Evolutionary conservation across 1,140 invertebrate genomes (phyloP), one percentile per base, ranked within the genome.

Genomic region (Pseudomyrmex dendroicus): DNA sequence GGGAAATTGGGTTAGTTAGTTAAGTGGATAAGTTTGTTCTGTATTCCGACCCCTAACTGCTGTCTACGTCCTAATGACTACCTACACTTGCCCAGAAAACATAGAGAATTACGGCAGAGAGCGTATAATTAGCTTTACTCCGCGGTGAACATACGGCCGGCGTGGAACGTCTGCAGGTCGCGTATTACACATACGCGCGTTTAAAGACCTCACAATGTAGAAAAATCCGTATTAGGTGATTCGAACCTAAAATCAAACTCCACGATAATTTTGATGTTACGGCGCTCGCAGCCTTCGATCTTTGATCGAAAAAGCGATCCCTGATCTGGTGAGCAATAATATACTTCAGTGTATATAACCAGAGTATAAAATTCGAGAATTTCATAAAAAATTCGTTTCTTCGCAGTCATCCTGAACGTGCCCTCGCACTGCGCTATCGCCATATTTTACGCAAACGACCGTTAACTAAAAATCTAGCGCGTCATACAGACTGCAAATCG

Each of bases 1-100:
- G 76, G 54, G 50, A 72, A 80, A 80, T 80, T 80, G 46, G 66
- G 76, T 80, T 78, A 78, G 17, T 78, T 72, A 80, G 76, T 48
- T 59, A 59, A 80, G 76, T 59, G 66, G 54, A 72, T 44, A 59
- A 70, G 76, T 59, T 80, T 72, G 54, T 59, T 72, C 66, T 35
- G 76, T 70, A 80, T 80, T 72, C 20, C 66, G 44, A 8, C 35
- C 35, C 35, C 44, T 68, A 70, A 78, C 44, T 48, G 52, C 35
- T 54, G 76, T 70, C 74, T 57, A 48, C 54, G 76, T 57, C 76
- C 66, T 80, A 80, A 80, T 59, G 76, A 72, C 76, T 61, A 72
- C 54, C 54, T 72, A 50, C 66, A 80, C 76, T 72, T 50, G 76
- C 44, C 66, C 64, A 59, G 66, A 80, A 80, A 80, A 59, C 20